A percentile compares a stretch with the other conserved stretches of the same genome.
These are phyloP conservation scores for Saccostrea echinata DNA, from an alignment of 1,140 invertebrate species.

Conservation along the genomic window DNA sequence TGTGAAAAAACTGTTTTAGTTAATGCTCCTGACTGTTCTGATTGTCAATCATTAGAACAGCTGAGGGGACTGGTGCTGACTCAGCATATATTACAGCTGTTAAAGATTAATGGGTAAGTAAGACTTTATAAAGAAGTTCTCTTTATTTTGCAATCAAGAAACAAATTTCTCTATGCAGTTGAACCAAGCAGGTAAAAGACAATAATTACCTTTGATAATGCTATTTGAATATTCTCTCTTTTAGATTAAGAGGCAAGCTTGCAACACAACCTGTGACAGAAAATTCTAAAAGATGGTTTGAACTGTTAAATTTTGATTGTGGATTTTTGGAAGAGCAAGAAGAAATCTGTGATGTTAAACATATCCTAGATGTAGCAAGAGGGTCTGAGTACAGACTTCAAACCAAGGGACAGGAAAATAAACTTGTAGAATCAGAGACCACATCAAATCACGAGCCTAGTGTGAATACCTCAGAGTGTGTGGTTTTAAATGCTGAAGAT, in stretches of 20 bases:
- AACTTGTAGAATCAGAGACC: neutral
- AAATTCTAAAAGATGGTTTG: neutral
- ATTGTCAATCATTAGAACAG: neutral
- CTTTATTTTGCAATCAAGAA: too few species aligned
- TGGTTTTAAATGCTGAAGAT: slow-evolving; percentile 18
- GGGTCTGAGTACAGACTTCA: neutral
- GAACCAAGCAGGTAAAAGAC: too few species aligned
- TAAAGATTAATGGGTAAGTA: slow-evolving; percentile 40
- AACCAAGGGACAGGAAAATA: neutral
- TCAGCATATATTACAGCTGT: neutral
- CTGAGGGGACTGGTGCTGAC: slow-evolving; percentile 27
- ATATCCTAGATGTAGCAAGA: neutral
- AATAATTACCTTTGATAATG: too few species aligned
- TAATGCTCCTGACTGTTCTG: neutral
- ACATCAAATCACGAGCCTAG: neutral
- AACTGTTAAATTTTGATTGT: slow-evolving; percentile 3
- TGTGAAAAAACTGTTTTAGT: slow-evolving; percentile 18
- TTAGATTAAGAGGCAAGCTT: neutral
- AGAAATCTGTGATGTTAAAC: neutral
- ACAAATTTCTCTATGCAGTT: too few species aligned
- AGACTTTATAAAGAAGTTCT: too few species aligned
- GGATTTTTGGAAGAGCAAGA: neutral
- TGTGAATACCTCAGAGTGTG: neutral
- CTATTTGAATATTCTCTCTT: neutral
- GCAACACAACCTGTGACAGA: neutral